phyloP scores from a whole-genome alignment of 2,888 invertebrate species.

The Sturmia bella region DNA sequence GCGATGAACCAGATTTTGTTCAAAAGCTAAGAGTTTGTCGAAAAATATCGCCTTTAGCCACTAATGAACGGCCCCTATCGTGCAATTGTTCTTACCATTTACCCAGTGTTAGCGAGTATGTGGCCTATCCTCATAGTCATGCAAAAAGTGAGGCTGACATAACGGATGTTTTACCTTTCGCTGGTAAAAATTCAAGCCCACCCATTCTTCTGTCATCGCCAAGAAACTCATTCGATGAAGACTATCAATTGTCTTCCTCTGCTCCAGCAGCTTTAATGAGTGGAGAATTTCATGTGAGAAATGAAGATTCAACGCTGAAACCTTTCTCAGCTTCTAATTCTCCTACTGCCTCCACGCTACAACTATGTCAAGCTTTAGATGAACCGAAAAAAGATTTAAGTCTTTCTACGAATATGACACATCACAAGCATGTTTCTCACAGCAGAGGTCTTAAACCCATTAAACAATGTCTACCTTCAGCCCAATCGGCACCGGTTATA shows the following conservation, averaged over 20 bases:
- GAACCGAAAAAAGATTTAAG: constrained; percentile 36
- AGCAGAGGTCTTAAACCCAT: constrained; percentile 41
- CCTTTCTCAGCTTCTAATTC: constrained; percentile 71
- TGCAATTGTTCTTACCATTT: constrained; percentile 76
- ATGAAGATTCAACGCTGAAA: constrained; percentile 1
- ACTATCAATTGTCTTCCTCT: constrained; percentile 76
- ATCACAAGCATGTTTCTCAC: constrained; percentile 61
- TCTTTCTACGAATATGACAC: constrained; percentile 50
- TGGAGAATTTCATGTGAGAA: constrained; percentile 62
- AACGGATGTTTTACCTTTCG: constrained; percentile 44
- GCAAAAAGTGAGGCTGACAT: constrained; percentile 72
- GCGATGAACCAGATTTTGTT: constrained; percentile 75
- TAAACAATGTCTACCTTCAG: constrained; percentile 58
- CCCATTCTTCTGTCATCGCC: constrained; percentile 47
- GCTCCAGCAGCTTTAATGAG: constrained; percentile 77
- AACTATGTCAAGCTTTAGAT: constrained; percentile 74
- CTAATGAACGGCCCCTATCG: constrained; percentile 81
- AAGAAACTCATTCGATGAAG: constrained; percentile 75
- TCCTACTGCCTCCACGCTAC: constrained; percentile 75
- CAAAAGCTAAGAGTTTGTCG: constrained; percentile 76
- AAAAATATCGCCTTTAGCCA: constrained; percentile 82
- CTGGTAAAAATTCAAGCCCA: constrained; percentile 55
- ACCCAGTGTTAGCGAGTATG: constrained; percentile 55
- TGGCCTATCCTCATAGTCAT: constrained; percentile 69
- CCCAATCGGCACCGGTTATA: constrained; percentile 73